A percentile compares a stretch with the other conserved stretches of the same genome.
These are phyloP conservation scores for Ichneumon xanthorius DNA, from an alignment of 2,888 invertebrate species.

Conservation along the genomic window DNA sequence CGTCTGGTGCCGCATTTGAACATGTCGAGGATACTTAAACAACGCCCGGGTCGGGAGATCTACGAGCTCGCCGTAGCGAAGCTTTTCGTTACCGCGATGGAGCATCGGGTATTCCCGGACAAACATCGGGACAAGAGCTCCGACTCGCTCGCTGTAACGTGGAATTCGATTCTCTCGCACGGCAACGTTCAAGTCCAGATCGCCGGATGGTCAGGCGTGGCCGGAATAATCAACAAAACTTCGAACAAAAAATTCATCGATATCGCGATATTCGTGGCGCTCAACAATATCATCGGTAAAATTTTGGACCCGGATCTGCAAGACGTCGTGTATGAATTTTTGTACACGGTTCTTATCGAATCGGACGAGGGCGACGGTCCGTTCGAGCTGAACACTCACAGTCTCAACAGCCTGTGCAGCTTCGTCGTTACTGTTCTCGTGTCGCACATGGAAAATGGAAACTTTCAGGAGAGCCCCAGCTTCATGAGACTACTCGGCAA, in stretches of 20 bases:
- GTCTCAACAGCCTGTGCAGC: constrained; percentile 19
- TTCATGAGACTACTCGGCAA: constrained; percentile 78
- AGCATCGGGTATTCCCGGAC: constrained; percentile 22
- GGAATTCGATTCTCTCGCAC: constrained; percentile 70
- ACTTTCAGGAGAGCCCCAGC: constrained; percentile 74
- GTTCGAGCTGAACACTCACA: constrained; percentile 6
- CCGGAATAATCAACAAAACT: constrained; percentile 53
- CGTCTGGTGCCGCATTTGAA: constrained; percentile 72
- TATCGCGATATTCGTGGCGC: constrained; percentile 38
- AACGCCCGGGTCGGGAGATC: constrained; percentile 77
- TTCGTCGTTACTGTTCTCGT: constrained; percentile 35
- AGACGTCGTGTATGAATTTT: constrained; percentile 76
- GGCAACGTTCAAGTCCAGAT: constrained; percentile 73
- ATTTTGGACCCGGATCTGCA: constrained; percentile 75
- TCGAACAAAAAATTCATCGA: constrained; percentile 57
- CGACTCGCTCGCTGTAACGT: constrained; percentile 46
- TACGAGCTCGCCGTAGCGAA: constrained; percentile 76
- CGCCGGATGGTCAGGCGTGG: constrained; percentile 72
- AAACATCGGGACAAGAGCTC: neutral
- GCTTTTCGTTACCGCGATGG: constrained; percentile 69
- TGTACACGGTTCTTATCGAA: constrained; percentile 68
- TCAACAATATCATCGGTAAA: constrained; percentile 9
- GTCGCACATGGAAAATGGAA: constrained; percentile 43
- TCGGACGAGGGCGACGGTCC: neutral
- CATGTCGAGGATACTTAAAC: constrained; percentile 69